Conservation (phyloP, 2,888 invertebrate genomes). For the Cartodere bifasciata region DNA sequence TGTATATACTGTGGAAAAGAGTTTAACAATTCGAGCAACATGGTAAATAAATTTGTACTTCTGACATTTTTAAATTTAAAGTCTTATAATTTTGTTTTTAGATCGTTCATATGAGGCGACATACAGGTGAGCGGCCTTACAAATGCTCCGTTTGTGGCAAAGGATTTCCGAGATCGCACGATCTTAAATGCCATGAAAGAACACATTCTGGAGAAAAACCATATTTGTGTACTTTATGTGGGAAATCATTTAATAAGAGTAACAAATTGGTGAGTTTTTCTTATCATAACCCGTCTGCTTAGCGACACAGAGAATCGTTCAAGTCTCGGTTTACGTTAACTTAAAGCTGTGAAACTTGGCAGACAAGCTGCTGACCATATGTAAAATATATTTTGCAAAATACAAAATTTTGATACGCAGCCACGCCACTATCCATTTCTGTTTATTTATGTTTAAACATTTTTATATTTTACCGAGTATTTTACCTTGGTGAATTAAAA, state of each 20-base stretch:
- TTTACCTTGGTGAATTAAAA: too few species aligned
- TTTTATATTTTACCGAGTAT: too few species aligned
- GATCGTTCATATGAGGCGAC: constrained; percentile 37
- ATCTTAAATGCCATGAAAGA: constrained; percentile 35
- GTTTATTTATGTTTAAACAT: too few species aligned
- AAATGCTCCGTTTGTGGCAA: constrained; percentile 34
- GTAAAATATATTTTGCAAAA: too few species aligned
- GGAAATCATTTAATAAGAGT: constrained; percentile 36
- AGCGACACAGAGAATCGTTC: too few species aligned
- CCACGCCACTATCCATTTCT: too few species aligned
- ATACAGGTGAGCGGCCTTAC: constrained; percentile 35
- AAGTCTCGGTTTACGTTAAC: too few species aligned
- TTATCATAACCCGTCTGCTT: too few species aligned
- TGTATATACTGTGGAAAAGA: constrained; percentile 37
- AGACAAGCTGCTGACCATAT: too few species aligned
- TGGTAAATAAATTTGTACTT: constrained; percentile 24
- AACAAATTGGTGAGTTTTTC: constrained; percentile 34
- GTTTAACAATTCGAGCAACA: constrained; percentile 37
- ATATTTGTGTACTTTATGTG: constrained; percentile 34
- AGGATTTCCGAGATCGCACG: constrained; percentile 36
- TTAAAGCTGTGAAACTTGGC: too few species aligned
- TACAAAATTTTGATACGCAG: too few species aligned
- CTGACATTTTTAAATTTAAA: constrained; percentile 7
- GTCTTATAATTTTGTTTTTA: constrained; percentile 18
- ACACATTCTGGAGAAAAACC: constrained; percentile 37